Evolutionary conservation across 2,797 vertebrate genomes (phyloP), one percentile per base, ranked within the genome.

Genomic region (Danio jaintianensis): DNA sequence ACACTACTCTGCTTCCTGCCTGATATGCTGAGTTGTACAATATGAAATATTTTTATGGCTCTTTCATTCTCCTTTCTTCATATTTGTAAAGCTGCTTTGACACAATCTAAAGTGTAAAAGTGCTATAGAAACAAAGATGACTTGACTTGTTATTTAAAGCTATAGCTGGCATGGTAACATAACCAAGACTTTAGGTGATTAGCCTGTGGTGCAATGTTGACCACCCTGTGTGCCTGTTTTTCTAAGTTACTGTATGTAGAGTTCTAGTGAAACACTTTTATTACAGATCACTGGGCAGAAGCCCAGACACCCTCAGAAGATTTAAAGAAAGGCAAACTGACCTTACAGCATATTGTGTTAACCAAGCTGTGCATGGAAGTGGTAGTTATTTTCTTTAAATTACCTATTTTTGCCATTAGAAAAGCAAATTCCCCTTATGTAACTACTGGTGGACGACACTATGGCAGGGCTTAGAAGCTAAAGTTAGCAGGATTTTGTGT

Each of bases 301-400:
- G 16, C 36, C 68, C 50, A 42, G 68, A 42, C 68, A 55, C n/a
- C 68, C n/a, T 55, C 11, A 6, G 20, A 12, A 38, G 29, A 61
- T 15, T 59, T 55, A n/a, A 53, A n/a, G 16, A 18, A 48, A 53
- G 16, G 40, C 36, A 53, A 40, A 42, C 29, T 20, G 36, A 70
- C 67, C 29, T 53, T 18, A 53, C 10, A 53, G 67, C 50, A 18
- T 52, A 69, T 52, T 69, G 8, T 50, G 47, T n/a, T n/a, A 69
- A 38, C 12, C 10, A 45, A 43, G 4, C 45, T 16, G 3, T 64
- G 66, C 64, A 48, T 15, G 3, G 4, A 68, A 50, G 9, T 36
- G 8, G 66, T n/a, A 6, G 8, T n/a, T 5, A 6, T 70, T 42
- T 40, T 13, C 18, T 53, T 70, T 1, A 53, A 42, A 52, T 40